Percentiles rank a stretch among this genome's conserved stretches.
Evolutionary conservation across 2,113 vertebrate species (phyloP).

Genomic region (Dicaeum eximium): DNA sequence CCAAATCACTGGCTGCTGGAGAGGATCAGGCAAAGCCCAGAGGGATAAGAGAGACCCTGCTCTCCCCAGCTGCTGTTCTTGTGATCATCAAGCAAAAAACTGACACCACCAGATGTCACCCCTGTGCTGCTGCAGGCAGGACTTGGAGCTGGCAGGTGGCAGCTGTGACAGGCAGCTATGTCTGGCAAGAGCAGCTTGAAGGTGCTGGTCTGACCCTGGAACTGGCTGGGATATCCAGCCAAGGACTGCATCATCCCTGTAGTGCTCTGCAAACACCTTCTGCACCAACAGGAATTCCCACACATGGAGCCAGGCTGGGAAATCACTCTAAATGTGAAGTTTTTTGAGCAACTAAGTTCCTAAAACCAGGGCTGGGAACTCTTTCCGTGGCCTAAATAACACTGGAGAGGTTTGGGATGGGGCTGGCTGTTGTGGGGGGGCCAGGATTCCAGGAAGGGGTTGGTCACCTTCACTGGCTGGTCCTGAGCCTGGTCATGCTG

Average conservation of each 20-base stretch:
- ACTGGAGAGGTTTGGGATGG: not conserved
- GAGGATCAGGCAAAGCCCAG: not conserved
- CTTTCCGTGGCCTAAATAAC: not conserved
- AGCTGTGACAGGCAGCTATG: not conserved
- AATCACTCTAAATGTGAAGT: not conserved
- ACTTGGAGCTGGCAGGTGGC: not conserved
- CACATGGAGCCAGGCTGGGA: not conserved
- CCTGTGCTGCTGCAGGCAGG: not conserved
- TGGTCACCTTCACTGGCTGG: constrained; percentile 81
- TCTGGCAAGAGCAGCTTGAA: not conserved
- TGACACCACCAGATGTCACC: not conserved
- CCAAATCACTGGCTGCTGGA: not conserved
- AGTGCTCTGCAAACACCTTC: not conserved
- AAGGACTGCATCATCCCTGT: not conserved
- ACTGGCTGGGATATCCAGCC: not conserved
- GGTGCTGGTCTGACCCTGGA: not conserved
- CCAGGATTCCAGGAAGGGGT: not conserved
- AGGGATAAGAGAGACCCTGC: not conserved
- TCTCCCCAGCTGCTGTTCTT: not conserved
- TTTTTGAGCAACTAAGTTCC: not conserved
- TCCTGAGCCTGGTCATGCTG: constrained; percentile 81
- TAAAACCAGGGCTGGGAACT: not conserved
- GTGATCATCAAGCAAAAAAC: not conserved
- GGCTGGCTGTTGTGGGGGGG: not conserved
- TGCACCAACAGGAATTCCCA: not conserved